Conservation (phyloP, 2,113 vertebrate species). For the Laticauda laticaudata region DNA sequence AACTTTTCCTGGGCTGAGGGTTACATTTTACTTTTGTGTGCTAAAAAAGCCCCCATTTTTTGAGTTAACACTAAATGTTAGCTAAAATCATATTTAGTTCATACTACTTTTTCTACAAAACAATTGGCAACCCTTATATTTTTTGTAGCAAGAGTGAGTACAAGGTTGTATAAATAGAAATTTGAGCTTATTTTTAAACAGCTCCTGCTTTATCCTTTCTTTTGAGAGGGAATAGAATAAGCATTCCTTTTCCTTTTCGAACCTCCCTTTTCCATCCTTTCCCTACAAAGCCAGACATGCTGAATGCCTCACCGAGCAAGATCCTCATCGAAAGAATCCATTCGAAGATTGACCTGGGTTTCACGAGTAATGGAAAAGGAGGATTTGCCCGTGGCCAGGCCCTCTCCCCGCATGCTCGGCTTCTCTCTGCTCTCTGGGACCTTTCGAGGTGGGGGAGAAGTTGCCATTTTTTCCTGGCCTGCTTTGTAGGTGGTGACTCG, state of each 20-base stretch:
- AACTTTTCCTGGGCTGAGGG: neutral
- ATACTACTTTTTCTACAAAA: neutral
- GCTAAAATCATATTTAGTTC: neutral
- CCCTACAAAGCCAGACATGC: neutral
- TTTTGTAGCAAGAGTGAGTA: neutral
- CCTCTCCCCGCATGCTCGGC: conserved; percentile 76
- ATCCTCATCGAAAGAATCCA: conserved; percentile 89
- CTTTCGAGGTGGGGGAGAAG: conserved; percentile 72
- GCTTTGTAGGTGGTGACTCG: conserved; percentile 80
- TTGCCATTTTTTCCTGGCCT: conserved; percentile 73
- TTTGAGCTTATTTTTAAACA: neutral
- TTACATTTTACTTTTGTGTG: neutral
- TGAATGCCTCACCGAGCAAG: conserved; percentile 79
- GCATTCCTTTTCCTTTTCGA: neutral
- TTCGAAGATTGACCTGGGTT: conserved; percentile 83
- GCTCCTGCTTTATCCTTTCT: neutral
- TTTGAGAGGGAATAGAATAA: neutral
- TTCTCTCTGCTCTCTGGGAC: conserved; percentile 79
- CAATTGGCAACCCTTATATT: neutral
- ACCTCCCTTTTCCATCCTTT: neutral
- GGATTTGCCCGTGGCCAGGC: conserved; percentile 73
- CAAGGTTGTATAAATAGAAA: neutral
- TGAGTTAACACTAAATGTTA: neutral
- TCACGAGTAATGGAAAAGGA: conserved; percentile 83
- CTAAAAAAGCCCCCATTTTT: neutral